Conservation (phyloP, 2,113 vertebrate genomes). For the Hydrochoerus hydrochaeris region DNA sequence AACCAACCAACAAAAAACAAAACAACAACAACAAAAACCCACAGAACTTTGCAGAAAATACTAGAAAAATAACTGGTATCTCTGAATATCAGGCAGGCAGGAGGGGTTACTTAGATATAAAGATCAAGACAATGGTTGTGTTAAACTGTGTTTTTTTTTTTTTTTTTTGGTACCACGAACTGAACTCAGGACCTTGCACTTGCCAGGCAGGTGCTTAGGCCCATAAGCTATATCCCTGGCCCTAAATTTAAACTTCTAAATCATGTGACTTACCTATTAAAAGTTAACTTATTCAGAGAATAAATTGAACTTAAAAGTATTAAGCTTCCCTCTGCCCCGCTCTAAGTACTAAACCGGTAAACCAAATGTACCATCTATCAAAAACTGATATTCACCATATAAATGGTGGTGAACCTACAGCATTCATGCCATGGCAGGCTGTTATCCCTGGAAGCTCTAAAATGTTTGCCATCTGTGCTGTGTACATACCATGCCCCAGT, state of each 20-base stretch:
- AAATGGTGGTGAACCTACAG: neutral
- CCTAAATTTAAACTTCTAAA: neutral
- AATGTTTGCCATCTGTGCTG: neutral
- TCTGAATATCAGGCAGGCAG: neutral
- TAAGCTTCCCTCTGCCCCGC: neutral
- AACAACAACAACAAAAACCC: no score
- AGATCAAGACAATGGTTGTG: neutral
- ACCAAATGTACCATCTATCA: neutral
- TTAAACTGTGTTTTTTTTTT: no score
- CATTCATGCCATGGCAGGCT: neutral
- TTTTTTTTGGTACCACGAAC: no score
- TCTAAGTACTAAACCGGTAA: neutral
- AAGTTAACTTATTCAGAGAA: neutral
- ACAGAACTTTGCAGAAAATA: neutral
- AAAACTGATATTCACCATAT: neutral
- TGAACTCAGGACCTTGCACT: no score
- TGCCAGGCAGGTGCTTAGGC: no score
- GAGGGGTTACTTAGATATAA: neutral
- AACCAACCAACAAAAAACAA: no score
- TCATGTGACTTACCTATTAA: neutral
- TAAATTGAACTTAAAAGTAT: neutral
- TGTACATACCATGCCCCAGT: neutral
- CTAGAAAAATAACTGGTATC: neutral
- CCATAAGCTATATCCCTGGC: no score
- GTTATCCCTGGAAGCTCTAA: neutral